Conservation (phyloP, 2,888 invertebrate genomes). For the Alentia gelatinosa region DNA sequence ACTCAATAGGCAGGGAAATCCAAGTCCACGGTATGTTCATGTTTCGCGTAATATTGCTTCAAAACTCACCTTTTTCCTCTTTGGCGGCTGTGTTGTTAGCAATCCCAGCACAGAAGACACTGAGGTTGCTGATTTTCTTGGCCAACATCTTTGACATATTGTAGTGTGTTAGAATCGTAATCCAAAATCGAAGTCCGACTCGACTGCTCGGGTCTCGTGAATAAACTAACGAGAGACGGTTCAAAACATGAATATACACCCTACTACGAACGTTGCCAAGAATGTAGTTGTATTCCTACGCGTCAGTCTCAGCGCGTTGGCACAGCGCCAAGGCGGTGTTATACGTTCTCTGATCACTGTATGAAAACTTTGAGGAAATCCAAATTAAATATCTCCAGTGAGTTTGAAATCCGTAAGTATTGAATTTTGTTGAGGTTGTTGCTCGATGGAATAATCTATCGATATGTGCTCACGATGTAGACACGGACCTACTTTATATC, state of each 20-base stretch:
- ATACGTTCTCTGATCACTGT: not conserved
- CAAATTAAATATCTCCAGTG: not conserved
- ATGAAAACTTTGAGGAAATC: not conserved
- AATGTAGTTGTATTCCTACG: slow-evolving; percentile 46
- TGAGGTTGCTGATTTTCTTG: slow-evolving; percentile 53
- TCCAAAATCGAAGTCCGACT: slow-evolving; percentile 30
- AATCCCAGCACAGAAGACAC: slow-evolving; percentile 51
- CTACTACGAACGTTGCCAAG: slow-evolving; percentile 48
- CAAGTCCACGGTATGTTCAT: not conserved
- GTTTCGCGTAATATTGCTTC: not conserved
- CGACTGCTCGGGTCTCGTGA: slow-evolving; percentile 34
- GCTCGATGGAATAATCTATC: not conserved
- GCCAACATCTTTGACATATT: slow-evolving; percentile 58
- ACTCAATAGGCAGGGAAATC: not conserved
- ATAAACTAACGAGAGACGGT: slow-evolving; percentile 53
- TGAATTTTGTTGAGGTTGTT: not conserved
- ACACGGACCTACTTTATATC: slow-evolving; percentile 28
- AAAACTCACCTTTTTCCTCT: slow-evolving; percentile 58
- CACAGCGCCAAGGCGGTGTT: slow-evolving; percentile 18
- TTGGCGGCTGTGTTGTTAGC: slow-evolving; percentile 33
- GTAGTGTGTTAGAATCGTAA: slow-evolving; percentile 48
- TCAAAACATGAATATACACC: slow-evolving; percentile 46
- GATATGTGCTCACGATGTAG: not conserved
- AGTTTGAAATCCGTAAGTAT: not conserved
- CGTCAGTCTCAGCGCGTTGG: not conserved